Evolutionary conservation across 2,113 vertebrate genomes (phyloP).

Genomic region (Plotosus lineatus): DNA sequence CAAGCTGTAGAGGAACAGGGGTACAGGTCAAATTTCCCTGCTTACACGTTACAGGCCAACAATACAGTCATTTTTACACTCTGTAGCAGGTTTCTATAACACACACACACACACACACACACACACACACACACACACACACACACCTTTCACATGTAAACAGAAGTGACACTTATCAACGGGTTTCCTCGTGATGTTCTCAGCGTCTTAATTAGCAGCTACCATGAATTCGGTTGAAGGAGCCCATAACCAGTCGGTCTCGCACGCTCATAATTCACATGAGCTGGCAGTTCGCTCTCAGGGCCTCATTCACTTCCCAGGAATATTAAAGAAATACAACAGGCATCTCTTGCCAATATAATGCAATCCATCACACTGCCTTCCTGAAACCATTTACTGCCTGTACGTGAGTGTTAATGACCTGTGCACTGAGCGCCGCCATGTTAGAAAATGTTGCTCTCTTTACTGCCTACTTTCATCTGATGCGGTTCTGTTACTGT

Average conservation of each 20-base stretch:
- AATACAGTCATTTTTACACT: neutral
- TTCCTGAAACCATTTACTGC: too few relatives aligned
- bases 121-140: neutral
- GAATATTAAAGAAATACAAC: too few relatives aligned
- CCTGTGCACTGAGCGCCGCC: too few relatives aligned
- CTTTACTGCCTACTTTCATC: too few relatives aligned
- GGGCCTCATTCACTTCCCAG: too few relatives aligned
- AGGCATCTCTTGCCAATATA: too few relatives aligned
- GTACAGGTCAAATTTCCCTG: neutral
- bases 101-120: neutral
- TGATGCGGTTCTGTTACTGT: too few relatives aligned
- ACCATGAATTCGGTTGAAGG: neutral
- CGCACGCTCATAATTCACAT: too few relatives aligned
- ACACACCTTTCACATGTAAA: neutral
- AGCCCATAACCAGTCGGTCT: neutral
- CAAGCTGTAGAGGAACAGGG: constrained; percentile 72
- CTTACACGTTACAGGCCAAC: neutral
- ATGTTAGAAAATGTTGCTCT: too few relatives aligned
- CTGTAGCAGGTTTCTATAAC: neutral
- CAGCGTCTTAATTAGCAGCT: neutral
- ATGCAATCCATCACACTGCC: too few relatives aligned
- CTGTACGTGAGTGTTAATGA: too few relatives aligned
- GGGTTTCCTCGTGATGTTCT: neutral
- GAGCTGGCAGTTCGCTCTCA: too few relatives aligned
- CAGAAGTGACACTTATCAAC: neutral